These are phyloP conservation scores for Halesus radiatus DNA, from an alignment of 1,140 invertebrate species.

Conservation along the genomic window DNA sequence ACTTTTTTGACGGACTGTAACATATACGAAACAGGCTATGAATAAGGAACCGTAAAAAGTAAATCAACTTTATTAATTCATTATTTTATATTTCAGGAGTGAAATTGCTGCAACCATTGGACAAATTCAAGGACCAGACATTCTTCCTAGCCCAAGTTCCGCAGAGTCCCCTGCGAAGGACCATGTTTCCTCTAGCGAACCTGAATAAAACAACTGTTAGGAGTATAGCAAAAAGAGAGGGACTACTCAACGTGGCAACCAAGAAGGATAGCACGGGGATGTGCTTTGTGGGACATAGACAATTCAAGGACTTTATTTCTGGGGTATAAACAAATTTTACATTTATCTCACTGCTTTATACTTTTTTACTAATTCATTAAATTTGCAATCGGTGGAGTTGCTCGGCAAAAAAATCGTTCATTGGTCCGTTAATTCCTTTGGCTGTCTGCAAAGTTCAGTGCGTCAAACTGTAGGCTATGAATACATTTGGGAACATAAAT, in stretches of 20 bases:
- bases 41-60: no score
- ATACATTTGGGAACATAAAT: no score
- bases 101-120: constrained; percentile 78
- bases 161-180: constrained; percentile 81
- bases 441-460: no score
- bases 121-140: constrained; percentile 93
- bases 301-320: constrained; percentile 82
- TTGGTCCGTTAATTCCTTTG: no score
- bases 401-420: no score
- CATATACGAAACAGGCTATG: no score
- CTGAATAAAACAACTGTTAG: constrained; percentile 85
- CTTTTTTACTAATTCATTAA: no score
- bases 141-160: constrained; percentile 92
- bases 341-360: no score
- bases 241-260: constrained; percentile 80
- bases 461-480: no score
- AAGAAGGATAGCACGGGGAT: constrained; percentile 97
- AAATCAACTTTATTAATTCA: no score
- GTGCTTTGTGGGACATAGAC: constrained; percentile 93
- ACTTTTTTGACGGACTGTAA: no score
- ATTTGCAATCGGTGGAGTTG: no score
- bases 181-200: constrained; percentile 93
- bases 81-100: constrained; percentile 45
- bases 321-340: constrained; percentile 70
- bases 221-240: constrained; percentile 80